Evolutionary conservation across 2,888 invertebrate genomes (phyloP).

Genomic region (Fragum sueziense): DNA sequence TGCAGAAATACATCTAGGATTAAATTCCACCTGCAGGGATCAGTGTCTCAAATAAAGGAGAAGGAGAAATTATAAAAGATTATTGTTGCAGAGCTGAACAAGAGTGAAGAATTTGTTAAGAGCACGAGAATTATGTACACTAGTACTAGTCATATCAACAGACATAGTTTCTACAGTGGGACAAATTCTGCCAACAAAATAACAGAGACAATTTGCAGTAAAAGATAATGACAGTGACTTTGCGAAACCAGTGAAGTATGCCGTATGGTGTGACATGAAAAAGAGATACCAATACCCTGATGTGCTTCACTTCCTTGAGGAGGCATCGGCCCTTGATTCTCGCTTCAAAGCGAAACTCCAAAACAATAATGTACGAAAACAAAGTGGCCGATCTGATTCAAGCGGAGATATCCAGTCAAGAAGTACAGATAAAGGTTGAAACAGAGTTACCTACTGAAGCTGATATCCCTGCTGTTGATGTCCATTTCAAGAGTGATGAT

Average conservation of each 20-base stretch:
- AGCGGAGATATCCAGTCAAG: too few relatives aligned
- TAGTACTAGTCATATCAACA: constrained; percentile 32
- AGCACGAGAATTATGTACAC: constrained; percentile 41
- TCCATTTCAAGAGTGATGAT: too few relatives aligned
- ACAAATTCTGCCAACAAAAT: constrained; percentile 32
- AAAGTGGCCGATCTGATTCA: too few relatives aligned
- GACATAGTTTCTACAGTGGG: constrained; percentile 38
- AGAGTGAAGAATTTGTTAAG: constrained; percentile 36
- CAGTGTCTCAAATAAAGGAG: constrained; percentile 25
- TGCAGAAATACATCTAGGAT: constrained; percentile 36
- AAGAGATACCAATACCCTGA: constrained; percentile 13
- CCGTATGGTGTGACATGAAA: background rate
- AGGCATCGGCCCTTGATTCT: constrained; percentile 39
- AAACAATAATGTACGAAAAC: constrained; percentile 14
- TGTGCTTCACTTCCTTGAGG: constrained; percentile 16
- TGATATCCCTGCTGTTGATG: too few relatives aligned
- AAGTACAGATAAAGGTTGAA: too few relatives aligned
- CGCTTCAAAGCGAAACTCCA: constrained; percentile 5
- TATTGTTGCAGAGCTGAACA: constrained; percentile 22
- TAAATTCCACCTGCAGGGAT: constrained; percentile 21
- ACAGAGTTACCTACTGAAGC: too few relatives aligned
- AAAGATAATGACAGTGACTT: constrained; percentile 11
- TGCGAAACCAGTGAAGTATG: constrained; percentile 13
- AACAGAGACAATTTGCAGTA: background rate
- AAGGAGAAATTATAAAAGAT: constrained; percentile 6